Evolutionary conservation across 2,888 invertebrate genomes (phyloP), one percentile per base, ranked within the genome.

Genomic region (Agrilus cyanescens): DNA sequence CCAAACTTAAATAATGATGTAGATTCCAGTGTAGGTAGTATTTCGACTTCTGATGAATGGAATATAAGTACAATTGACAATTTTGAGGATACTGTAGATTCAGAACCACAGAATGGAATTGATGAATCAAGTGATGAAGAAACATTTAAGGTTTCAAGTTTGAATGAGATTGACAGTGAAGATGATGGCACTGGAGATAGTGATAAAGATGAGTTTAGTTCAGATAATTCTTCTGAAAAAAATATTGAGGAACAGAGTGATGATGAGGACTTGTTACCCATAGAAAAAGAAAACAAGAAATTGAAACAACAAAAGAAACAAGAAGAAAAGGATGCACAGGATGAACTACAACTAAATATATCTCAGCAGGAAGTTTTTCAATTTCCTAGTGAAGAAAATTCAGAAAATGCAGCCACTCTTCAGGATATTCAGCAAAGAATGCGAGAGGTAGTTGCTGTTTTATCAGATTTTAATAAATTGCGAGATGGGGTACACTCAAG

Each of bases 371-470:
- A 84, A 59, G 71, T 80, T 2, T 90, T 88, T 61, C 73, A 75
- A 45, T 85, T 93, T 57, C 93, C 91, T 0, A 74, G 78, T 40
- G 78, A 80, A 47, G 82, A 83, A 52, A 84, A 84, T 57, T 65
- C 84, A 18, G 74, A 80, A 38, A 81, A 85, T 58, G 75, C 78
- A 13, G 70, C 79, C 2, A 83, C 80, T 51, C 69, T 95, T 14
- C 83, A 87, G 61, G 84, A 90, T 52, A 76, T 95, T 1, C 85
- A 88, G 62, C 87, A 90, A 60, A 74, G 95, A 54, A 93, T 96
- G 44, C 83, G 87, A 54, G 95, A 96, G 66, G 75, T 85, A 34
- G 71, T 85, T 7, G 70, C 77, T 50, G 87, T 91, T 3, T 69
- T 94, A 32, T 75, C 81, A 7, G 87, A 93, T 63, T 93, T 93